Evolutionary conservation across 1,140 invertebrate species (phyloP).

Genomic region (Polypedilum vanderplanki): DNA sequence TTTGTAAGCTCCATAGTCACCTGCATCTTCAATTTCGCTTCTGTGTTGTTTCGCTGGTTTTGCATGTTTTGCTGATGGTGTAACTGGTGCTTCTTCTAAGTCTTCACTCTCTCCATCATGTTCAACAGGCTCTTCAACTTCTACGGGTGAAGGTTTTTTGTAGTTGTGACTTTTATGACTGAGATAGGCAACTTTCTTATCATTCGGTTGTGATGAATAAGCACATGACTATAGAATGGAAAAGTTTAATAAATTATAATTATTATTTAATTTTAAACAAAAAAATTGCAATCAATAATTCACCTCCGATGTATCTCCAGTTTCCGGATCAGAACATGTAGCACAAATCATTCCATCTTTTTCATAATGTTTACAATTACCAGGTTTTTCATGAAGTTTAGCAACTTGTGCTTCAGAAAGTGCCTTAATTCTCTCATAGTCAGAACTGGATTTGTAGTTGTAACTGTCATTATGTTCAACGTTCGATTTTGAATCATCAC

Average conservation of each 20-base stretch:
- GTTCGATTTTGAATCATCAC: slow-evolving; percentile 30
- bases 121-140: slow-evolving; percentile 43
- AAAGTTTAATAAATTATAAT: neutral
- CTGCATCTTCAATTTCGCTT: neutral
- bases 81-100: slow-evolving; percentile 43
- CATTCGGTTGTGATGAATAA: slow-evolving; percentile 59
- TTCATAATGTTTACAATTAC: slow-evolving; percentile 53
- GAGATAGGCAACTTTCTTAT: slow-evolving; percentile 61
- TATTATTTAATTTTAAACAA: neutral
- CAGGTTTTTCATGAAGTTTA: slow-evolving; percentile 51
- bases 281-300: slow-evolving; percentile 43
- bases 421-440: slow-evolving; percentile 48
- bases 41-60: neutral
- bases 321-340: slow-evolving; percentile 58
- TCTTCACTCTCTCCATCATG: slow-evolving; percentile 42
- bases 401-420: slow-evolving; percentile 50
- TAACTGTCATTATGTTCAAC: slow-evolving; percentile 41
- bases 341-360: slow-evolving; percentile 58
- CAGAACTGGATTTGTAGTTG: slow-evolving; percentile 46
- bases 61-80: slow-evolving; percentile 29
- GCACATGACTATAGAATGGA: slow-evolving; percentile 33
- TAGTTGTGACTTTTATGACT: slow-evolving; percentile 53
- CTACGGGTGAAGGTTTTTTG: slow-evolving; percentile 42
- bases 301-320: slow-evolving; percentile 61
- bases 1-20: slow-evolving; percentile 32